phyloP scores from a whole-genome alignment of 2,113 vertebrate species.

The Orycteropus afer region DNA sequence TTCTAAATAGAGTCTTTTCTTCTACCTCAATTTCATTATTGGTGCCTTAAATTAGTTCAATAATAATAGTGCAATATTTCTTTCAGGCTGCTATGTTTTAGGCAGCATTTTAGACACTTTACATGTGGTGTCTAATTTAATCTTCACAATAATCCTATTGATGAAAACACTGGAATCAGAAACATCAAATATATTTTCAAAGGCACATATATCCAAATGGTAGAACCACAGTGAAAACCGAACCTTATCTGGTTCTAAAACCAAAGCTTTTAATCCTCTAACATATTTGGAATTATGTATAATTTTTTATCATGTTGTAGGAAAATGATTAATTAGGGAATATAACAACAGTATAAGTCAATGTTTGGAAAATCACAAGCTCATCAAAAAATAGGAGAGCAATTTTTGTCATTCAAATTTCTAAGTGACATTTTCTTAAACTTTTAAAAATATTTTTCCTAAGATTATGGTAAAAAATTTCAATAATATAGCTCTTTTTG shows the following conservation, averaged over 20 bases:
- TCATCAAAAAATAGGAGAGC: constrained; percentile 61
- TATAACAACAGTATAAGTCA: constrained; percentile 33
- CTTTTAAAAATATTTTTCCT: constrained; percentile 64
- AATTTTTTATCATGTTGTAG: neutral
- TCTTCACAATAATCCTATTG: neutral
- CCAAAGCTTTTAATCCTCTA: neutral
- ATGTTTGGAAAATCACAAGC: constrained; percentile 66
- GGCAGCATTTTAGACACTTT: neutral
- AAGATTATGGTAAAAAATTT: constrained; percentile 53
- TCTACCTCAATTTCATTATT: neutral
- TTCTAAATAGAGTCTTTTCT: neutral
- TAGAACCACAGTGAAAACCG: neutral
- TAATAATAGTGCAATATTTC: neutral
- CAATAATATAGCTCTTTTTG: constrained; percentile 49
- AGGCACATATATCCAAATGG: neutral
- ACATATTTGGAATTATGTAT: neutral
- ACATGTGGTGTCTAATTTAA: neutral
- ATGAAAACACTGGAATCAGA: neutral
- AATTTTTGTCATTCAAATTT: constrained; percentile 66
- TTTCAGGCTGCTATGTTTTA: neutral
- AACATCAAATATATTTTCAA: neutral
- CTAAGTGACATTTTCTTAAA: constrained; percentile 44
- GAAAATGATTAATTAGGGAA: neutral
- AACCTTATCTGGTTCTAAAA: neutral
- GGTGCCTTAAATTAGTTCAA: neutral